phyloP scores from a whole-genome alignment of 2,888 invertebrate genomes.

The Sericinus montela region DNA sequence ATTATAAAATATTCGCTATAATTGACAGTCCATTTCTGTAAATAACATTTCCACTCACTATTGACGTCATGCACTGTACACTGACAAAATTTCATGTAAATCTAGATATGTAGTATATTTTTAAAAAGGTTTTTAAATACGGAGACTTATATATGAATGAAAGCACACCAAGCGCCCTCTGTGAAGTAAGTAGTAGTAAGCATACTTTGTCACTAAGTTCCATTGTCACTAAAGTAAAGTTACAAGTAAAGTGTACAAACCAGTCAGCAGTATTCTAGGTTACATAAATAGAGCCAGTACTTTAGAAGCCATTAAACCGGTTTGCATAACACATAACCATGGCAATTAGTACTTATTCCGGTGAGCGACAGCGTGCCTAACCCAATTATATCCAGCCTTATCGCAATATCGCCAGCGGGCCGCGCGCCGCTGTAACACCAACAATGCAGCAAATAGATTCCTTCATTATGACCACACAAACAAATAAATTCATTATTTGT shows the following conservation, averaged over 20 bases:
- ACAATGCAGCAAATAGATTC: constrained; percentile 61
- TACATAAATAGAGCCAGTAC: constrained; percentile 57
- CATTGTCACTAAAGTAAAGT: constrained; percentile 7
- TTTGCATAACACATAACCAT: constrained; percentile 57
- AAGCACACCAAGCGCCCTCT: no score
- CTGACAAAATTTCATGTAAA: no score
- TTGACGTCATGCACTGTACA: no score
- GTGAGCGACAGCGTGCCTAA: constrained; percentile 72
- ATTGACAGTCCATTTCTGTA: no score
- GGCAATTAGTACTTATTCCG: constrained; percentile 67
- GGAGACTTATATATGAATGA: no score
- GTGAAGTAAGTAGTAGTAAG: neutral
- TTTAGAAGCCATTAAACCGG: constrained; percentile 57
- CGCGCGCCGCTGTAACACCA: constrained; percentile 33
- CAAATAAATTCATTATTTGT: no score
- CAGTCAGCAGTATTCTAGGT: constrained; percentile 43
- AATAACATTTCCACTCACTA: no score
- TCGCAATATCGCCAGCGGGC: constrained; percentile 49
- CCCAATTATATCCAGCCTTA: constrained; percentile 64
- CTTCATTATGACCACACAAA: constrained; percentile 47
- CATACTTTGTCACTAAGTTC: no score
- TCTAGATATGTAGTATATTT: no score
- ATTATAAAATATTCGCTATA: no score
- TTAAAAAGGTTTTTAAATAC: no score
- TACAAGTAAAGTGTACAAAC: constrained; percentile 13